phyloP scores from a whole-genome alignment of 1,140 invertebrate genomes.

The Nephotettix cincticeps region DNA sequence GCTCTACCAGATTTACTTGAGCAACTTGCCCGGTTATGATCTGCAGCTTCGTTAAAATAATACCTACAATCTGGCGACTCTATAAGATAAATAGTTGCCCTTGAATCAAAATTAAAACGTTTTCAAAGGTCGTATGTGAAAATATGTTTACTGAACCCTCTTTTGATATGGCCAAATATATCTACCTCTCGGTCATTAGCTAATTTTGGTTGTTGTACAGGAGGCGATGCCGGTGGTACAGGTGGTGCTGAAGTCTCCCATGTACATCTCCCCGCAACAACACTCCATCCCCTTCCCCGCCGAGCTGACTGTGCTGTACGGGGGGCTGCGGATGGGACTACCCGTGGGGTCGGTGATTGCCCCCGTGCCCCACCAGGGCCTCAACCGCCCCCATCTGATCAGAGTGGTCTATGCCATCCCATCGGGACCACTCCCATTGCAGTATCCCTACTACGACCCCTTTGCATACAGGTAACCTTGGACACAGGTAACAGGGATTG shows the following conservation, averaged over 20 bases:
- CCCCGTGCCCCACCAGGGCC: slow-evolving; percentile 34
- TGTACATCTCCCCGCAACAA: slow-evolving; percentile 37
- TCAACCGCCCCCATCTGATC: slow-evolving; percentile 35
- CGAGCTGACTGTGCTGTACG: slow-evolving; percentile 38
- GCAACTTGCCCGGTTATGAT: too few relatives aligned
- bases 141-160: too few relatives aligned
- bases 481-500: too few relatives aligned
- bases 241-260: slow-evolving; percentile 37
- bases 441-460: slow-evolving; percentile 33
- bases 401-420: slow-evolving; percentile 42
- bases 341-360: slow-evolving; percentile 41
- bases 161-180: too few relatives aligned
- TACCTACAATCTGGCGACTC: too few relatives aligned
- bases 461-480: slow-evolving; percentile 33
- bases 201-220: too few relatives aligned
- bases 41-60: too few relatives aligned
- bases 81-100: too few relatives aligned
- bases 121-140: too few relatives aligned
- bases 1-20: too few relatives aligned
- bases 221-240: slow-evolving; percentile 41
- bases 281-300: slow-evolving; percentile 39
- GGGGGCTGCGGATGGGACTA: slow-evolving; percentile 40
- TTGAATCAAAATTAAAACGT: too few relatives aligned
- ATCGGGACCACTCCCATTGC: slow-evolving; percentile 30
- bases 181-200: too few relatives aligned